A percentile compares a stretch with the other conserved stretches of the same genome.
Conservation (phyloP, 2,113 vertebrate genomes). For the Phylloscopus trochilus region DNA sequence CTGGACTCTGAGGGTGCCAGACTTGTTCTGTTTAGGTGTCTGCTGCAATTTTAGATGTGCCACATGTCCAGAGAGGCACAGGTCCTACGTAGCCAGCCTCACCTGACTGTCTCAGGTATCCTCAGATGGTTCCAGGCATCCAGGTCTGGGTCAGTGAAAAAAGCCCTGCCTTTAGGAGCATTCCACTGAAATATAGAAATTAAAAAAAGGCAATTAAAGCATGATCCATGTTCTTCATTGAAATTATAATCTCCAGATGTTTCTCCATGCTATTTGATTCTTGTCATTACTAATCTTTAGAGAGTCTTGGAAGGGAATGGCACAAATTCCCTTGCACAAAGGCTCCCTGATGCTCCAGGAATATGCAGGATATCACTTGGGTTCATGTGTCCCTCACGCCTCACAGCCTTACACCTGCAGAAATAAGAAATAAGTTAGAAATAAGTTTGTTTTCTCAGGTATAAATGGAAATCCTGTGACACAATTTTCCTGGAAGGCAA, state of each 20-base stretch:
- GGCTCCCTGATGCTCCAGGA: background rate
- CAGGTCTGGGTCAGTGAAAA: background rate
- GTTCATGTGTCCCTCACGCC: background rate
- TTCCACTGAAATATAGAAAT: background rate
- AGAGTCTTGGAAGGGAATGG: background rate
- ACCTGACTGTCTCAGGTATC: background rate
- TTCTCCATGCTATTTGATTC: background rate
- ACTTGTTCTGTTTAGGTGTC: background rate
- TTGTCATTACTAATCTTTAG: background rate
- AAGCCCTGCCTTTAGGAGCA: background rate
- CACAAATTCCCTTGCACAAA: background rate
- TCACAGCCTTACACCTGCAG: background rate
- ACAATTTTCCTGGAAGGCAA: background rate
- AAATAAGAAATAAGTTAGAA: background rate
- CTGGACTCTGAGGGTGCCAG: background rate
- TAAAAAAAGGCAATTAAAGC: background rate
- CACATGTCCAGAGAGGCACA: background rate
- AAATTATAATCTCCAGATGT: background rate
- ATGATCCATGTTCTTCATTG: background rate
- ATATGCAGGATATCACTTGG: background rate
- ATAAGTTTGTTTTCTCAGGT: background rate
- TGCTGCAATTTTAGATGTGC: background rate
- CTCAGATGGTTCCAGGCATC: background rate
- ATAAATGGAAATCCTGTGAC: accelerated
- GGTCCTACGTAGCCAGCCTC: accelerated